Percentiles rank a stretch among this genome's conserved stretches.
Conservation (phyloP, 1,140 invertebrate species). For the Episyrphus balteatus region DNA sequence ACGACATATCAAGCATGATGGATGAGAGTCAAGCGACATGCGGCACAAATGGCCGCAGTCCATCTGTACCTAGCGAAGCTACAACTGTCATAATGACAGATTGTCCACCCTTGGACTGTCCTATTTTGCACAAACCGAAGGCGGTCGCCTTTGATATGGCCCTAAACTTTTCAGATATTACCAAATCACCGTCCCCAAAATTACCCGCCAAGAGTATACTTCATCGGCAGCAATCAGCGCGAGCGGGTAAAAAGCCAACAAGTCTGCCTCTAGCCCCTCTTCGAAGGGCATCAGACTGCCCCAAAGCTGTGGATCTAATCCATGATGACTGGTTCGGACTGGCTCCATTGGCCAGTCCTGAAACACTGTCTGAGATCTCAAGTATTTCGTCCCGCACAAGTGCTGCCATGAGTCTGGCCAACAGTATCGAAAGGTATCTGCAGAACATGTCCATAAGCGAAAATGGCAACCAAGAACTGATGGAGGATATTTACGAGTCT, state of each 20-base stretch:
- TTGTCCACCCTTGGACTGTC: not conserved
- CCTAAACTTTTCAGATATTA: not conserved
- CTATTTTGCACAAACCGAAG: conserved; percentile 13
- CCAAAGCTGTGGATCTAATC: conserved; percentile 38
- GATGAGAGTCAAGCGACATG: conserved; percentile 25
- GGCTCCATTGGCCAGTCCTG: conserved; percentile 74
- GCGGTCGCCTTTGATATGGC: conserved; percentile 30
- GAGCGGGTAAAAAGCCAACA: conserved; percentile 19
- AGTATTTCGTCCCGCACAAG: conserved; percentile 47
- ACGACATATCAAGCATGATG: conserved; percentile 27
- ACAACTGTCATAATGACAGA: conserved; percentile 18
- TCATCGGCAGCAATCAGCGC: conserved; percentile 9
- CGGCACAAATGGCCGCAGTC: conserved; percentile 21
- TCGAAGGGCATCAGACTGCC: conserved; percentile 26
- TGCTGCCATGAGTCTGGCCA: conserved; percentile 33
- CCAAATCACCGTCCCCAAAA: conserved; percentile 1
- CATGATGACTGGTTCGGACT: conserved; percentile 54
- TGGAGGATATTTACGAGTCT: conserved; percentile 31
- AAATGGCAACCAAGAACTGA: conserved; percentile 13
- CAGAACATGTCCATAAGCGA: conserved; percentile 23
- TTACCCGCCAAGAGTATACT: conserved; percentile 4
- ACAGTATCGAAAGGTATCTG: conserved; percentile 33
- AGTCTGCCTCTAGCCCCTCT: conserved; percentile 16
- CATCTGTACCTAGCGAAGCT: conserved; percentile 22
- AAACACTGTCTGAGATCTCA: conserved; percentile 71